A percentile compares a stretch with the other conserved stretches of the same genome.
Conservation (phyloP, 2,888 invertebrate genomes). For the Synanthedon myopaeformis region DNA sequence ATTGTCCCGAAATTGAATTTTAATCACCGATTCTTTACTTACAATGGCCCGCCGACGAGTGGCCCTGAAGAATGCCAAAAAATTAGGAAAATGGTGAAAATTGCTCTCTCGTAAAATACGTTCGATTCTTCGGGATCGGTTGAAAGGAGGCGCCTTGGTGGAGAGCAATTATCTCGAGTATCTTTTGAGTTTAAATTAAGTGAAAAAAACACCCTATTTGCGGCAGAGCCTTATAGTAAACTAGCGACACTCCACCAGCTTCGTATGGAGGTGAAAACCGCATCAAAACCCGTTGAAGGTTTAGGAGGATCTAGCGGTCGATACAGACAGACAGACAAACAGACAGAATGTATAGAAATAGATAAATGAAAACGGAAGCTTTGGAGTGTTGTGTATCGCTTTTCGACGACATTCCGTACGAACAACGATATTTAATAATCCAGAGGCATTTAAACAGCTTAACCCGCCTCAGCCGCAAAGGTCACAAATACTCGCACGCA, state of each 20-base stretch:
- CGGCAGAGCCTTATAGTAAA: no score
- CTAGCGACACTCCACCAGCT: no score
- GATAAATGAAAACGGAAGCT: no score
- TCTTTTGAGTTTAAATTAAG: conserved; percentile 71
- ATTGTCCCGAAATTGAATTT: conserved; percentile 70
- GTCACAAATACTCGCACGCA: conserved; percentile 48
- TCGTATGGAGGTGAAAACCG: no score
- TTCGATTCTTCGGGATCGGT: conserved; percentile 40
- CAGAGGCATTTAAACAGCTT: neutral
- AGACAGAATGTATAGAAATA: no score
- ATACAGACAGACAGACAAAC: no score
- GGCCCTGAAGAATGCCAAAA: conserved; percentile 53
- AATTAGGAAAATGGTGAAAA: conserved; percentile 60
- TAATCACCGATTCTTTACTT: conserved; percentile 64
- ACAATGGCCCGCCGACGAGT: conserved; percentile 48
- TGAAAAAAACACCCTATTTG: conserved; percentile 40
- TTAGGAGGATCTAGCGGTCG: no score
- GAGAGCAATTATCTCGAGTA: conserved; percentile 67
- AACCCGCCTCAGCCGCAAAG: conserved; percentile 22
- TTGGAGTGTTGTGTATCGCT: neutral
- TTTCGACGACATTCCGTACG: neutral
- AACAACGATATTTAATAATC: conserved; percentile 6
- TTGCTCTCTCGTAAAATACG: conserved; percentile 48
- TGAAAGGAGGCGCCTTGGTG: conserved; percentile 31
- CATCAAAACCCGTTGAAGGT: no score